Evolutionary conservation across 2,888 invertebrate genomes (phyloP), one percentile per base, ranked within the genome.

Genomic region (Amphipoea lucens): DNA sequence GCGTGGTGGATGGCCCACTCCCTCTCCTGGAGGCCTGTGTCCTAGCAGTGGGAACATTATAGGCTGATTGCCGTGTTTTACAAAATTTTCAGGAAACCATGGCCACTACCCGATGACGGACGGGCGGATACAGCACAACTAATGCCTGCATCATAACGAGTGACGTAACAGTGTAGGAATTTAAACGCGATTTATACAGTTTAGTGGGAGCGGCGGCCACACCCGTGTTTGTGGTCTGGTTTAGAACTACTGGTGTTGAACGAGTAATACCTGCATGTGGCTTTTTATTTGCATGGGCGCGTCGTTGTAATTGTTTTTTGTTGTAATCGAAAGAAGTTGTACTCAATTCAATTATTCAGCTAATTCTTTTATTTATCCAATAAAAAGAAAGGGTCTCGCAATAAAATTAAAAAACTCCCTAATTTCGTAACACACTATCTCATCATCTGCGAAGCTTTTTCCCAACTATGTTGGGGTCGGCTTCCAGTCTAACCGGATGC

Each of bases 111-210:
- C 65, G 81, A 90, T 92, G 91, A 92, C 83, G 90, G 90, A 91
- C 88, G 89, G 81, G 81, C 90, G 91, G 91, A 93, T 93, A 91
- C 90, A 89, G 89, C 85, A 90, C 89, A 92, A 93, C 93, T 93
- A 94, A 94, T 94, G 93, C 91, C 91, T 93, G 94, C 94, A 94
- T 93, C 92, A 92, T 92, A 92, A 92, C 91, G 89, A 93, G 91
- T 93, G 93, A 94, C 92, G 92, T 80, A 87, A 91, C 91, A 89
- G 82, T 84, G 86, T 86, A 67, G 90, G 91, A 91, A 92, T 92
- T 91, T 92, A 92, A 92, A 90, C 90, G 85, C 93, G 91, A 93
- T 94, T 94, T 91, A 89, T 91, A 91, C 87, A 79, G 90, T 86
- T 88, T 88, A 87, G 78, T 79, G 84, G 91, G 91, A 79, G 91